These are phyloP conservation scores for Eurytoma adleriae DNA, from an alignment of 2,888 invertebrate genomes.

Conservation along the genomic window DNA sequence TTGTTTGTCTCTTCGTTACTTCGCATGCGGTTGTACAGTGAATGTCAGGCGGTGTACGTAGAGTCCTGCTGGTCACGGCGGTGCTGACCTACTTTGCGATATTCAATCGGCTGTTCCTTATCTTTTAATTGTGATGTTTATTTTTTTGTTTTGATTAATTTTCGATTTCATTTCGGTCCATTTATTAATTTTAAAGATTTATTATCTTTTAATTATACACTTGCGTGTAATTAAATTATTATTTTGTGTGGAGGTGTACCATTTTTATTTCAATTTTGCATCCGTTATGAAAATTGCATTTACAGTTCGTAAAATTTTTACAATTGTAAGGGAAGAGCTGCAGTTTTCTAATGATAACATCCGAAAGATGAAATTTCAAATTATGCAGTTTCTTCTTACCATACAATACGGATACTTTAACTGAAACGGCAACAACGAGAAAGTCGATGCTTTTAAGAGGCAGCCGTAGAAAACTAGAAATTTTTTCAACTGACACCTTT, in stretches of 20 bases:
- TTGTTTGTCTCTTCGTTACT: background rate
- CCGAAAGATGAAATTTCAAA: constrained; percentile 14
- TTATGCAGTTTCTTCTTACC: constrained; percentile 34
- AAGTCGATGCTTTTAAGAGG: constrained; percentile 34
- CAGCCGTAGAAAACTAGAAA: constrained; percentile 37
- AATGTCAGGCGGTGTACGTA: background rate
- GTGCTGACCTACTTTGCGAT: background rate
- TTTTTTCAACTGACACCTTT: constrained; percentile 41
- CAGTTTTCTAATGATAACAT: background rate
- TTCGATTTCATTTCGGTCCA: no score
- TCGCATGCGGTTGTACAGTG: background rate
- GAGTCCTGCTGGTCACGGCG: background rate
- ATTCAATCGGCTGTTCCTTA: no score
- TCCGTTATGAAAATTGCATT: no score
- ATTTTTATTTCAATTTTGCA: no score
- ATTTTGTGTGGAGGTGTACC: no score
- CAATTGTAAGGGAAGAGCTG: background rate
- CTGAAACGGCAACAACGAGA: background rate
- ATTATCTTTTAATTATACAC: no score
- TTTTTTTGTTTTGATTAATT: no score
- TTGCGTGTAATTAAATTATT: no score
- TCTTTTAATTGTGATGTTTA: background rate
- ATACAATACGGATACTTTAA: constrained; percentile 25
- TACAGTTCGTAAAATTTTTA: no score
- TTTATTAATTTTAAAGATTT: no score